These are phyloP conservation scores for Andrena camellia DNA, from an alignment of 2,888 invertebrate species.

Conservation along the genomic window DNA sequence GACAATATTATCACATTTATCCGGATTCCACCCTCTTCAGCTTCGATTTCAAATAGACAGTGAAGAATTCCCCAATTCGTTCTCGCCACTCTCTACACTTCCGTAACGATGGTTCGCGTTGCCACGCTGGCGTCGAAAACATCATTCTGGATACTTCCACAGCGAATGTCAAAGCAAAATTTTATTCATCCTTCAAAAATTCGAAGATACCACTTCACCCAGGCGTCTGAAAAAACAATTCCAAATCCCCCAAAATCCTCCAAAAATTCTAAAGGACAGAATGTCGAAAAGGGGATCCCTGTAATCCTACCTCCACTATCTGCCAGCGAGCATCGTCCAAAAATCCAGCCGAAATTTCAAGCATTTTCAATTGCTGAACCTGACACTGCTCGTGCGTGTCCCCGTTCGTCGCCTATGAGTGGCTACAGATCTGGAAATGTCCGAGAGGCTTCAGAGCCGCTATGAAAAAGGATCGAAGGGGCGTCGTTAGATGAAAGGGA, in stretches of 20 bases:
- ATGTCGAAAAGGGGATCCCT: too few species aligned
- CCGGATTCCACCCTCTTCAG: conserved; percentile 9
- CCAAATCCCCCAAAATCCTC: too few species aligned
- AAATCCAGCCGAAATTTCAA: too few species aligned
- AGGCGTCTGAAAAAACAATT: too few species aligned
- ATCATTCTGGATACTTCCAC: not conserved
- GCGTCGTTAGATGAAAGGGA: conserved; percentile 4
- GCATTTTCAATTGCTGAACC: too few species aligned
- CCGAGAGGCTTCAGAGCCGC: not conserved
- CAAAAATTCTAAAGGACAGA: too few species aligned
- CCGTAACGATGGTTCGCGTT: not conserved
- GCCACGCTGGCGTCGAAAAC: not conserved
- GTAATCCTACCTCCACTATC: too few species aligned
- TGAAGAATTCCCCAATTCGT: conserved; percentile 3
- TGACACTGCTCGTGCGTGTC: not conserved
- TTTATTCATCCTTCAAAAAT: too few species aligned
- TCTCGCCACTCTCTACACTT: too few species aligned
- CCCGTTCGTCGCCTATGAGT: not conserved
- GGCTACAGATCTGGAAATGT: not conserved
- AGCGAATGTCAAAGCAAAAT: too few species aligned
- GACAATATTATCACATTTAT: conserved; percentile 46
- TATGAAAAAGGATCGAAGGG: not conserved
- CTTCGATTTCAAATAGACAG: conserved; percentile 34
- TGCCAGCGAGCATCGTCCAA: too few species aligned
- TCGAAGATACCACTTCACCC: too few species aligned